Evolutionary conservation across 2,888 invertebrate genomes (phyloP).

Genomic region (Anoplius nigerrimus): DNA sequence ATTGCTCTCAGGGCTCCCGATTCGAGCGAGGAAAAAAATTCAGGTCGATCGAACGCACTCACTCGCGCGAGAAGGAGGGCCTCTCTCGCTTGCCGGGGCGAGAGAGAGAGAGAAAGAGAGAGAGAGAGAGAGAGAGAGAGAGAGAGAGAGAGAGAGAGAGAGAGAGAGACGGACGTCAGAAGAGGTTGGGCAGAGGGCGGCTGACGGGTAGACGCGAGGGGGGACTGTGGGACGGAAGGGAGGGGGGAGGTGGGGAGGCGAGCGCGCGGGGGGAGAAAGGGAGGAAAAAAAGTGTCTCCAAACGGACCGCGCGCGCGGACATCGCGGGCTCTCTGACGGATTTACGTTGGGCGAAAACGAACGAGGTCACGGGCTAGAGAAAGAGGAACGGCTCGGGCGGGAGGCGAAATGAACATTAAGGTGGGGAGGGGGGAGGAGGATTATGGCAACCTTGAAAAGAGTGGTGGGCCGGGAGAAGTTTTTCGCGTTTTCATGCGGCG

Average conservation of each 20-base stretch:
- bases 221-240: conserved; percentile 11
- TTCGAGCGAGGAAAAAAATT: conserved; percentile 61
- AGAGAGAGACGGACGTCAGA: conserved; percentile 10
- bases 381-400: not conserved
- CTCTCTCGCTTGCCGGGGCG: not conserved
- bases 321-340: conserved; percentile 57
- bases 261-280: conserved; percentile 5
- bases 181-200: conserved; percentile 12
- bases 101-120: conserved; percentile 22
- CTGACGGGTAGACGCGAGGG: not conserved
- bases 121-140: conserved; percentile 21
- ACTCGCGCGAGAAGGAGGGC: conserved; percentile 51
- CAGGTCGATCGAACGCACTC: conserved; percentile 61
- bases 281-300: conserved; percentile 47
- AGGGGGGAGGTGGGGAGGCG: conserved; percentile 14
- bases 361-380: conserved; percentile 53
- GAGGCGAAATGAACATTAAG: not conserved
- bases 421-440: conserved; percentile 18
- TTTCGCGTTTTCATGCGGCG: conserved; percentile 30
- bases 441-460: conserved; percentile 54
- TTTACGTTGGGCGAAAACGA: conserved; percentile 55
- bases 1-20: conserved; percentile 64
- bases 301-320: conserved; percentile 53
- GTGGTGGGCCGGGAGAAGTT: conserved; percentile 18
- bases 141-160: conserved; percentile 10